Evolutionary conservation across 2,113 vertebrate species (phyloP), one percentile per base, ranked within the genome.

Genomic region (Silurus glanis): DNA sequence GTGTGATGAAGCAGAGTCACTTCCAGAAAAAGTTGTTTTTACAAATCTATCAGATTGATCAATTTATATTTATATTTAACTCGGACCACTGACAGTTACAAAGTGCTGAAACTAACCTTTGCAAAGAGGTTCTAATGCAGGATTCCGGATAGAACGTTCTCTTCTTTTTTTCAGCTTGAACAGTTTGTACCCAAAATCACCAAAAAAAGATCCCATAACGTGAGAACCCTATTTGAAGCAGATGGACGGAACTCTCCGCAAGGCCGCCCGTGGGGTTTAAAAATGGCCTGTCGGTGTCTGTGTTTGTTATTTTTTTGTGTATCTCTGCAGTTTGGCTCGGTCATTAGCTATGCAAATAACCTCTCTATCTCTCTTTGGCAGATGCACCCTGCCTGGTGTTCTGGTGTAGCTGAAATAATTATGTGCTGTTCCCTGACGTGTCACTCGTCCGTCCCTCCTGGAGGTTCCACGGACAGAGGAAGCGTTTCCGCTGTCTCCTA

Each of bases 281-380:
- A 56, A 56, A 74, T 37, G 74, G 75, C 84, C 62, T 85, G 84
- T 85, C 75, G 28, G 28, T 64, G 37, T 56, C 9, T 9, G 25
- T 62, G 45, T 75, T 72, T 76, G 59, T 55, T n/a, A 58, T 55
- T 37, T 12, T 51, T 76, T 13, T 17, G 47, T 59, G 55, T 62
- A 72, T 75, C 61, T 83, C 56, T 62, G 55, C 23, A 53, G 64
- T 61, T 59, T 88, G 89, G 59, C 88, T 93, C 89, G 91, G 90
- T 93, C 94, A 94, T 95, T 93, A 94, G 94, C 92, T 92, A 95
- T 94, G 93, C 94, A 94, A 94, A 95, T 95, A 95, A 93, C 92
- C 90, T 92, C 91, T 93, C 89, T 88, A 91, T 94, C 92, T 94
- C n/a, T 93, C 87, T 84, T 86, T 90, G 90, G 92, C 93, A 94